A percentile compares a stretch with the other conserved stretches of the same genome.
phyloP scores from a whole-genome alignment of 2,888 invertebrate genomes.

The Epistrophe grossulariae region DNA sequence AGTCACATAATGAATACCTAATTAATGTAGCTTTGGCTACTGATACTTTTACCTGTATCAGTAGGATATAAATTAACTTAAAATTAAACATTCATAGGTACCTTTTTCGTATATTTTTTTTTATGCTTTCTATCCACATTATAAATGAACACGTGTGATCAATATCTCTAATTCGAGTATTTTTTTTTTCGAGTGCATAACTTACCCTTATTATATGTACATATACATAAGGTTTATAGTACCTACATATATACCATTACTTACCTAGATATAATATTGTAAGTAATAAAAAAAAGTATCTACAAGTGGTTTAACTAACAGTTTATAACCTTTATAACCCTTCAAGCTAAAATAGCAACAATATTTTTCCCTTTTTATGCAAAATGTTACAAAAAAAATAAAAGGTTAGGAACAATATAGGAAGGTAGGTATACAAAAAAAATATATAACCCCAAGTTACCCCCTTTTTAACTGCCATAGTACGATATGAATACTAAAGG shows the following conservation, averaged over 20 bases:
- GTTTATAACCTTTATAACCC: slow-evolving; percentile 11
- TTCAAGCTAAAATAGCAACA: slow-evolving; percentile 18
- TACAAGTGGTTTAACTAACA: slow-evolving; percentile 41
- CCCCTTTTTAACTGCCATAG: slow-evolving; percentile 14
- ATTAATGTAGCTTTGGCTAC: too few species aligned
- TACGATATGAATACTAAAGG: slow-evolving; percentile 28
- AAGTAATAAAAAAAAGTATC: slow-evolving; percentile 19
- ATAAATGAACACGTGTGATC: not conserved
- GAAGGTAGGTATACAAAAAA: not conserved
- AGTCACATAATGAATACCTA: too few species aligned
- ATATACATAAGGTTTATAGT: not conserved
- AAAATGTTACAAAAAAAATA: slow-evolving; percentile 3
- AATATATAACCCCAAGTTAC: not conserved
- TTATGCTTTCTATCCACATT: too few species aligned
- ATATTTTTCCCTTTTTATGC: slow-evolving; percentile 20
- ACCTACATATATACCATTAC: too few species aligned
- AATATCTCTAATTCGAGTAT: not conserved
- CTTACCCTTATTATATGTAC: not conserved
- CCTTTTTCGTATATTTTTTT: too few species aligned
- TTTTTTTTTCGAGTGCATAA: not conserved
- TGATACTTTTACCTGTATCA: too few species aligned
- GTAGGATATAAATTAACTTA: too few species aligned
- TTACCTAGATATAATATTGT: not conserved
- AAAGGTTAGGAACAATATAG: not conserved
- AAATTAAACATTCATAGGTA: too few species aligned